Evolutionary conservation across 2,797 vertebrate genomes (phyloP), one percentile per base, ranked within the genome.

Genomic region (Astyanax mexicanus): DNA sequence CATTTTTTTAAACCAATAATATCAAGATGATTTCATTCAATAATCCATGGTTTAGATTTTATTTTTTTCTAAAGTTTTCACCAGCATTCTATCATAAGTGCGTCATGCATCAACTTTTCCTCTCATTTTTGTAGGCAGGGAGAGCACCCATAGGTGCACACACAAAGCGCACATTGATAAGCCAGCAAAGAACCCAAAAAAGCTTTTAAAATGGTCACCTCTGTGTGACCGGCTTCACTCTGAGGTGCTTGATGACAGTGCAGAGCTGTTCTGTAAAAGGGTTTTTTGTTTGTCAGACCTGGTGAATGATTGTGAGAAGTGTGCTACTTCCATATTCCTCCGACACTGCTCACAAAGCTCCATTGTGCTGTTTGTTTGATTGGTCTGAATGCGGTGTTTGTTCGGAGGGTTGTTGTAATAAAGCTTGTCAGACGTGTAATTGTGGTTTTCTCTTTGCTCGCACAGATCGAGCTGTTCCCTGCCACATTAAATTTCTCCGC

Each of bases 401-500:
- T 17, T 65, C 1, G 42, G 7, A 4, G 35, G 19, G 52, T 52
- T n/a, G n/a, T n/a, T n/a, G n/a, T n/a, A n/a, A n/a, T n/a, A n/a
- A n/a, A n/a, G 19, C 21, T 9, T 19, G 47, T 49, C 2, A 49
- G 5, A 4, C 35, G 25, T 13, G 19, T 19, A 47, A 11, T 6
- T 35, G 21, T 73, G 35, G 40, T 62, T 68, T 12, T 78, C 7
- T 69, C 3, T 47, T 12, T 11, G 71, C 62, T 55, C 6, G 72
- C 62, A 23, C 88, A 99, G 98, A 97, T 85, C 94, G 97, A 13
- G 94, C 96, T 19, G 95, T 96, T 35, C 98, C 98, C 0, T 98
- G 96, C 81, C 98, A 98, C 3, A 96, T 99, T 85, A 99, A 99
- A 83, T 95, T 97, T 83, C 84, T 99, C 84, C 88, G 98, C 65